Base-by-base conservation (phyloP, 2,888 invertebrate genomes). In the Caenorhabditis sp. region DNA sequence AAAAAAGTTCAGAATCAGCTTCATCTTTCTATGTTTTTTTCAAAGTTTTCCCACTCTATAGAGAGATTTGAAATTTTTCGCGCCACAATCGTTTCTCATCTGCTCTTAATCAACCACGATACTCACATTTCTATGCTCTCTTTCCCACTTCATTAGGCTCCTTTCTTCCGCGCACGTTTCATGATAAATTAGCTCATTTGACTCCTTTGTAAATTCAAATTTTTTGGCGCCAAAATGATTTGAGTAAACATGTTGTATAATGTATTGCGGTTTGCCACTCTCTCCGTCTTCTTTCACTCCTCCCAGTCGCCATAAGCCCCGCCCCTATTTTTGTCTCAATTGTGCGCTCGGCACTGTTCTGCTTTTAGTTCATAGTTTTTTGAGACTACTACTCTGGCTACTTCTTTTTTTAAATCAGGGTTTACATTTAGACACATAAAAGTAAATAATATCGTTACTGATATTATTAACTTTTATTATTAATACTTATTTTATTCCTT, bases 221-320 rank as follows among this genome's bases (percentile, higher is more conserved):
- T n/a, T n/a, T n/a, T 43, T 43, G 43, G 43, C 43, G 43, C 43
- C 43, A 43, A 43, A 43, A 17, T 43, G 43, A 17, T 17, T 43
- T 43, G 43, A 43, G 43, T 43, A 43, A 43, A 43, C 43, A 43
- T 43, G 43, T 43, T 43, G 43, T 43, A 43, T 43, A 43, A 43
- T 43, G 14, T 17, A 43, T 43, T 43, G 43, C 17, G 43, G 43
- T 43, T 43, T 43, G 12, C 43, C 43, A 10, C 43, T 43, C 43
- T 31, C 31, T 31, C 10, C 31, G 31, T 31, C 31, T 17, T 43
- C 14, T 43, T 43, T 43, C 43, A 17, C 43, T 43, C 43, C 43
- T 43, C 43, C 43, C 43, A 43, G 43, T 43, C 43, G 43, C 43
- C 43, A 43, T 17, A 43, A 17, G 43, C 43, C 14, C 43, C 43